Base-by-base conservation (phyloP, 2,888 invertebrate species). In the Camptogramma bilineatum region DNA sequence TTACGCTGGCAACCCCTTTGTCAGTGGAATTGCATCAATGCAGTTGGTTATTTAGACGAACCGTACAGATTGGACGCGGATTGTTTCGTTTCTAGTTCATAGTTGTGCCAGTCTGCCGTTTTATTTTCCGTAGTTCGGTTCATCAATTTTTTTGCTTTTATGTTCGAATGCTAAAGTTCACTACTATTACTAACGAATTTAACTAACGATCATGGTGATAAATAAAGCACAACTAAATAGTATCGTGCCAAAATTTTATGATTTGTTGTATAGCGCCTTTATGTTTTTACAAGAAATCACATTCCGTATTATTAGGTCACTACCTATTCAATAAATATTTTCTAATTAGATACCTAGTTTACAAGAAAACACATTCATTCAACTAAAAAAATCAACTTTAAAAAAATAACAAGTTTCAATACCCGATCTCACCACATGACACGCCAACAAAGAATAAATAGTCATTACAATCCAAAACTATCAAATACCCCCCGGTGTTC, bases 1-100 rank as follows among this genome's bases (percentile, higher is more conserved):
- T 91, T 90, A 86, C 86, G 74, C 75, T 79, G 77, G 82, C 84
- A 83, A 85, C 86, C 88, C 90, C 90, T 90, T 90, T 90, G 91
- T 85, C 80, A 70, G 78, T 72, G 79, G 78, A 84, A 90, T 90
- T 85, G 84, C 84, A 89, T 90, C 89, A 88, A 83, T 84, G 80
- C 80, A 79, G 79, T 76, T 66, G 69, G 78, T 81, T 85, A 83
- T 84, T 83, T 80, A 79, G 78, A 75, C 72, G 77, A 67, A 66
- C 71, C 57, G 64, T 66, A 73, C 76, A 74, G 79, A 85, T 83
- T 83, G 81, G 65, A 52, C 48, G 65, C 52, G 66, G 62, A 58
- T 60, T 64, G 64, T 64, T 64, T 60, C 78, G 78, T 74, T 75
- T 67, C 68, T 68, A 65, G 73, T 57, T 72, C 62, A 65, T 64